phyloP scores from a whole-genome alignment of 2,888 invertebrate genomes.

The Anaspis maculata region DNA sequence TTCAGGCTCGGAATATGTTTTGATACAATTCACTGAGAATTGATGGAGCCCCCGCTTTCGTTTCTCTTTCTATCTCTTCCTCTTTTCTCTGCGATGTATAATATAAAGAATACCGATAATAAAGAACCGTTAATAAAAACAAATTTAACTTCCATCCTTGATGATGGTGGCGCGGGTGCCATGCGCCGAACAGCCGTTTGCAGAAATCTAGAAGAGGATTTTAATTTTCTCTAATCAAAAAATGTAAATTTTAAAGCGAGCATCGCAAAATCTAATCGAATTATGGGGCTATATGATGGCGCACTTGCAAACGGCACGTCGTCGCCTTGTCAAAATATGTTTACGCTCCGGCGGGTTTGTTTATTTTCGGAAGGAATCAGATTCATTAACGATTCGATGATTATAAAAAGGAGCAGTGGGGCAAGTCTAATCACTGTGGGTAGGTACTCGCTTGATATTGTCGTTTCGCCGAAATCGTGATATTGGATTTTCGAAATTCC shows the following conservation, averaged over 20 bases:
- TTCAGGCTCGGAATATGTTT: conserved; percentile 26
- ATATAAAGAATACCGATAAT: conserved; percentile 10
- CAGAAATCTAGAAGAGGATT: no score
- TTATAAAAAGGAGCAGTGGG: no score
- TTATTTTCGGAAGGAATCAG: conserved; percentile 14
- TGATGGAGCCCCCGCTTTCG: no score
- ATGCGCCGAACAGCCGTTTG: conserved; percentile 10
- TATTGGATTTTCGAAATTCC: no score
- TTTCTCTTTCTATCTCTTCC: conserved; percentile 15
- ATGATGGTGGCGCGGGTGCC: conserved; percentile 1
- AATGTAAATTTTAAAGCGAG: conserved; percentile 20
- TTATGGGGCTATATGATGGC: conserved; percentile 18
- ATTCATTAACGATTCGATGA: conserved; percentile 17
- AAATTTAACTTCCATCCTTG: conserved; percentile 12
- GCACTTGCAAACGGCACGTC: no score
- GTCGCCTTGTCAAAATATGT: conserved; percentile 4
- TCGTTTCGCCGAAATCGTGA: no score
- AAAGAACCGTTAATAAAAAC: conserved; percentile 13
- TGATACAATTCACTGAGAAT: conserved; percentile 26
- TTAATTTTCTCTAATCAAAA: conserved; percentile 24
- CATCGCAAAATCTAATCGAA: conserved; percentile 17
- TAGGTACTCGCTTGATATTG: no score
- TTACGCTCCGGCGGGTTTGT: conserved; percentile 8
- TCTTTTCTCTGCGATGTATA: conserved; percentile 1
- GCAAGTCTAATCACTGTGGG: no score